These are phyloP conservation scores for Anas platyrhynchos DNA, from an alignment of 2,113 vertebrate genomes.

Conservation along the genomic window DNA sequence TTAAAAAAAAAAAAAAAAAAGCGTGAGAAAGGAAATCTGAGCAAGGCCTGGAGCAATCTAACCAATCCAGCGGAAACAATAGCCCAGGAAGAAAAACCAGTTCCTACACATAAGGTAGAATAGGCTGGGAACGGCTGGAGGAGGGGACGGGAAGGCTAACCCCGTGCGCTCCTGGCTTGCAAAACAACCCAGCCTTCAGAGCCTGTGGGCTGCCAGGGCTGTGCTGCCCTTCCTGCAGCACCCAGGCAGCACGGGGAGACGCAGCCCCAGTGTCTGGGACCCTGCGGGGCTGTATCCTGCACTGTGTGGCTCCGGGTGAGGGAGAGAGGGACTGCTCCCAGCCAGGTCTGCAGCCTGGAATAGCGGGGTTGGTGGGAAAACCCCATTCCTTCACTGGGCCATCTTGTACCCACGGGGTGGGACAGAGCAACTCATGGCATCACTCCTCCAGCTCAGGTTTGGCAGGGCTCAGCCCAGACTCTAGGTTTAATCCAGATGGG, in stretches of 20 bases:
- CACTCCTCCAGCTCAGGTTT: not conserved
- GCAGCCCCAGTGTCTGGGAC: not conserved
- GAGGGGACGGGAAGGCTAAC: not conserved
- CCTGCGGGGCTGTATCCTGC: too few species aligned
- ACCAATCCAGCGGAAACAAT: slow-evolving; percentile 73
- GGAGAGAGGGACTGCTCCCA: not conserved
- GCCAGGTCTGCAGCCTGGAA: not conserved
- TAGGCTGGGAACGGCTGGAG: slow-evolving; percentile 24
- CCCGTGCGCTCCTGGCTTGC: not conserved
- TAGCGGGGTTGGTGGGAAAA: fast-evolving
- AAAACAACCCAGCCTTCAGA: not conserved
- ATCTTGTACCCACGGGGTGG: not conserved
- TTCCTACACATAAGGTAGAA: slow-evolving; percentile 61
- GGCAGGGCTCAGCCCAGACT: not conserved
- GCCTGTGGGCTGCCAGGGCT: not conserved
- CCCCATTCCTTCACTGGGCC: not conserved
- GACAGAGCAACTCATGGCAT: not conserved
- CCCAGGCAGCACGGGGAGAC: not conserved
- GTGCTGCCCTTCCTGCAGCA: not conserved
- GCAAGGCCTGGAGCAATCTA: slow-evolving; percentile 68
- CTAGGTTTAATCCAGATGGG: not conserved
- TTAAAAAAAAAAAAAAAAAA: slow-evolving; percentile 2
- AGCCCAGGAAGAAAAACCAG: slow-evolving; percentile 74
- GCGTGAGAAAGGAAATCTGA: slow-evolving; percentile 76
- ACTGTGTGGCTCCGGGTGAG: not conserved